Percentiles rank a stretch among this genome's conserved stretches.
These are phyloP conservation scores for Chrysolina haemoptera DNA, from an alignment of 2,888 invertebrate genomes.

Conservation along the genomic window DNA sequence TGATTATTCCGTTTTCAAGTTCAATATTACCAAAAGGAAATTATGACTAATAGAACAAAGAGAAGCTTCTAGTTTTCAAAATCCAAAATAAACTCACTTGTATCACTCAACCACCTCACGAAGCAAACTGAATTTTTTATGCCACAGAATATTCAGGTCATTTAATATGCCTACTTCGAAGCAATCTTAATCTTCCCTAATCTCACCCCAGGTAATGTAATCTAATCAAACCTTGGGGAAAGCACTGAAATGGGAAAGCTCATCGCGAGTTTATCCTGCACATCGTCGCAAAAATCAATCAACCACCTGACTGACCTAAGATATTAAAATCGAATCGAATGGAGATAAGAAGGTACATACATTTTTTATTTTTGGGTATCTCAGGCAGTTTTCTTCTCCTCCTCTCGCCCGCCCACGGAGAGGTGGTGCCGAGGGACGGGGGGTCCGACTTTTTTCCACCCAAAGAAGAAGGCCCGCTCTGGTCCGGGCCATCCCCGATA, in stretches of 20 bases:
- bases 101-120: not conserved
- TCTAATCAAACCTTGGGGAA: not conserved
- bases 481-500: conserved; percentile 46
- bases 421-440: conserved; percentile 44
- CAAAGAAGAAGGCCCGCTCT: conserved; percentile 44
- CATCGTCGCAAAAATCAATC: conserved; percentile 29
- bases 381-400: conserved; percentile 89
- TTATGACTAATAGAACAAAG: too few relatives aligned
- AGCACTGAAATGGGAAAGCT: not conserved
- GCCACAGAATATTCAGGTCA: not conserved
- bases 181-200: not conserved
- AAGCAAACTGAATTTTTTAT: not conserved
- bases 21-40: too few relatives aligned
- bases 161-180: not conserved
- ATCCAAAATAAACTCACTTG: not conserved
- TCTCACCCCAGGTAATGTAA: not conserved
- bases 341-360: conserved; percentile 71
- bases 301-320: conserved; percentile 19
- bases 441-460: conserved; percentile 41
- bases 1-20: too few relatives aligned
- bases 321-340: not conserved
- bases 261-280: not conserved
- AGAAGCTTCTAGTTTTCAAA: not conserved
- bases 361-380: conserved; percentile 91
- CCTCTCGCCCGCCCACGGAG: conserved; percentile 71